Evolutionary conservation across 2,797 vertebrate genomes (phyloP).

Genomic region (Cryptoblepharus egeriae): DNA sequence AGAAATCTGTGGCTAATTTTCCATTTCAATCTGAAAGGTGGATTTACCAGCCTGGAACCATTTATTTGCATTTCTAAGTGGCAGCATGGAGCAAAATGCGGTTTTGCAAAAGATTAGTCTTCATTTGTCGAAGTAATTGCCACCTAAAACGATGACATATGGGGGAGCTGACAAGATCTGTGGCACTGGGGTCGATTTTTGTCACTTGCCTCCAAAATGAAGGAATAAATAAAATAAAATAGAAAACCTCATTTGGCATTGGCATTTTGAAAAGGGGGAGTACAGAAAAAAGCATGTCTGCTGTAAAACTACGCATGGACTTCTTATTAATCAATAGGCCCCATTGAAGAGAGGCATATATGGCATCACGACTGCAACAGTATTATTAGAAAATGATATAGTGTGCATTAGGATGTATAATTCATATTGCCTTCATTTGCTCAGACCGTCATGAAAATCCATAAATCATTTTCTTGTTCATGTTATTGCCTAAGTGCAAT

Average conservation of each 20-base stretch:
- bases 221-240: conserved; percentile 36
- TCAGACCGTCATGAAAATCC: conserved; percentile 76
- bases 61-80: conserved; percentile 58
- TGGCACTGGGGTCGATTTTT: conserved; percentile 39
- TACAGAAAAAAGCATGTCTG: conserved; percentile 19
- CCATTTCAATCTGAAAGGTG: conserved; percentile 10
- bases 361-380: conserved; percentile 56
- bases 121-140: conserved; percentile 51
- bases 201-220: conserved; percentile 47
- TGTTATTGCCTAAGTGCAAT: conserved; percentile 76
- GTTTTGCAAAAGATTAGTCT: conserved; percentile 49
- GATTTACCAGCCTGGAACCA: conserved; percentile 52
- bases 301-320: conserved; percentile 57
- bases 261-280: conserved; percentile 1
- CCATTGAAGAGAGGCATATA: conserved; percentile 60
- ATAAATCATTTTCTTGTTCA: conserved; percentile 81
- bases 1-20: conserved; percentile 22
- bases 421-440: conserved; percentile 79
- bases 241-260: conserved; percentile 44
- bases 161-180: conserved; percentile 51
- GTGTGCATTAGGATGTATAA: conserved; percentile 78
- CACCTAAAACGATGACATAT: conserved; percentile 67
- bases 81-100: conserved; percentile 35
- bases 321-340: conserved; percentile 70
- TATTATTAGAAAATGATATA: conserved; percentile 81